phyloP scores from a whole-genome alignment of 2,113 vertebrate species.

The Tenrec ecaudatus region DNA sequence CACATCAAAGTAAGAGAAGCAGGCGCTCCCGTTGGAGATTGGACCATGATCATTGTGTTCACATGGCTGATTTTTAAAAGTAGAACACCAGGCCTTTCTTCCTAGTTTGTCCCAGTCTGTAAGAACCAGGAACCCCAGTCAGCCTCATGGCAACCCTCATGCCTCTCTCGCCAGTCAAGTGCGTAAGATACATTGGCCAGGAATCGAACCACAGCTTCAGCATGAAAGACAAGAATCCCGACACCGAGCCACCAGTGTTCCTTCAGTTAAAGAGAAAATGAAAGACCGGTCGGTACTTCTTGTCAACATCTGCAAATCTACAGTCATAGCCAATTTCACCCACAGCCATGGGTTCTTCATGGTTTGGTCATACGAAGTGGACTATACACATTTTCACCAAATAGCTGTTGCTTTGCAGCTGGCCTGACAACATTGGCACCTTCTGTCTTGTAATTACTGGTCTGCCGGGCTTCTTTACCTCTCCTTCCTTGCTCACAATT shows the following conservation, averaged over 20 bases:
- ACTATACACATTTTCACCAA: neutral
- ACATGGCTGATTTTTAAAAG: neutral
- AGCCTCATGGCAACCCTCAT: neutral
- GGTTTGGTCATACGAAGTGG: neutral
- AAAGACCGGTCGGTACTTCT: neutral
- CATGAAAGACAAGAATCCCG: neutral
- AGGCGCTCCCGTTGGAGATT: neutral
- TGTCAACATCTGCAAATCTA: neutral
- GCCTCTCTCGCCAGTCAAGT: neutral
- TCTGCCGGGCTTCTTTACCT: neutral
- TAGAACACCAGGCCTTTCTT: neutral
- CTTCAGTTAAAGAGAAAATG: neutral
- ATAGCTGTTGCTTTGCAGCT: neutral
- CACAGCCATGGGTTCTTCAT: too few relatives aligned
- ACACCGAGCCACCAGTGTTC: neutral
- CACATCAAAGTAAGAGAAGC: neutral
- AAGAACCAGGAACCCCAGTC: neutral
- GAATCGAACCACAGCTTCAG: neutral
- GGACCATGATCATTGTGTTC: neutral
- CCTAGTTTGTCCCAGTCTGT: neutral
- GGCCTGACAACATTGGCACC: neutral
- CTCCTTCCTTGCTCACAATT: neutral
- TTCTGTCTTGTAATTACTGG: neutral
- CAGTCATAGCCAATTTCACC: neutral
- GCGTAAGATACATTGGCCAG: neutral